These are phyloP conservation scores for Porites evermanni DNA, from an alignment of 92 coral and sea anemone species.

Conservation along the genomic window DNA sequence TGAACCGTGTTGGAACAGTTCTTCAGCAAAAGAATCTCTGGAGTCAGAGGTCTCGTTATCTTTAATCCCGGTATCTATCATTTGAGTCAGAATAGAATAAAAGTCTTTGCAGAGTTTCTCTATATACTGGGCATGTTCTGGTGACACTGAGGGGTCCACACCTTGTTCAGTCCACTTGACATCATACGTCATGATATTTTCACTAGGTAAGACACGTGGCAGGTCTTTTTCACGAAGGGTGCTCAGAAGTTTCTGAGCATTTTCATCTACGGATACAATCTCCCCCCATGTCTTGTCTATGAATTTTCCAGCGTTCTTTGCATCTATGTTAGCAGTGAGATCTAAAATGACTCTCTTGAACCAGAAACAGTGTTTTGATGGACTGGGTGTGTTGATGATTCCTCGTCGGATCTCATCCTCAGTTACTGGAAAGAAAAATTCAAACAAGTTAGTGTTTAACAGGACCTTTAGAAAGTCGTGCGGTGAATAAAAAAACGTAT, in stretches of 20 bases:
- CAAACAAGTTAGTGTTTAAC: not conserved
- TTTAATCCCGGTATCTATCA: slow-evolving; percentile 79
- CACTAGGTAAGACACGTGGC: slow-evolving; percentile 60
- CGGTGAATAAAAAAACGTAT: too few species aligned
- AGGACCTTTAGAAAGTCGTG: too few species aligned
- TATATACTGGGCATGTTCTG: slow-evolving; percentile 86
- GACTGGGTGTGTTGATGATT: slow-evolving; percentile 72
- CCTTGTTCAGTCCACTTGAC: slow-evolving; percentile 90
- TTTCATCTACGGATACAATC: slow-evolving; percentile 65
- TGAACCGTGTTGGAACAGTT: slow-evolving; percentile 86
- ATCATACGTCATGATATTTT: slow-evolving; percentile 71
- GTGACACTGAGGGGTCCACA: slow-evolving; percentile 69
- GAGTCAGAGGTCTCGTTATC: slow-evolving; percentile 77
- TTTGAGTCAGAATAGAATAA: slow-evolving; percentile 67
- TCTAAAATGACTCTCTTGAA: slow-evolving; percentile 86
- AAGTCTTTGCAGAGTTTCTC: slow-evolving; percentile 82
- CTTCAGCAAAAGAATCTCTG: slow-evolving; percentile 84
- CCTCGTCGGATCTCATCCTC: slow-evolving; percentile 99
- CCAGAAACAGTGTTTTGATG: slow-evolving; percentile 91
- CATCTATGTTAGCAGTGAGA: slow-evolving; percentile 59
- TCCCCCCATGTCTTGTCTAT: slow-evolving; percentile 93
- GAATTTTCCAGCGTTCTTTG: slow-evolving; percentile 84
- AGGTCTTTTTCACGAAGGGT: slow-evolving; percentile 82
- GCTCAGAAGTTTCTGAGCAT: slow-evolving; percentile 78
- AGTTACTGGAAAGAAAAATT: slow-evolving; percentile 66